Evolutionary conservation across 30 jellyfish, hydroid and myxozoan species (phyloP).

Genomic region (Hydra vulgaris): DNA sequence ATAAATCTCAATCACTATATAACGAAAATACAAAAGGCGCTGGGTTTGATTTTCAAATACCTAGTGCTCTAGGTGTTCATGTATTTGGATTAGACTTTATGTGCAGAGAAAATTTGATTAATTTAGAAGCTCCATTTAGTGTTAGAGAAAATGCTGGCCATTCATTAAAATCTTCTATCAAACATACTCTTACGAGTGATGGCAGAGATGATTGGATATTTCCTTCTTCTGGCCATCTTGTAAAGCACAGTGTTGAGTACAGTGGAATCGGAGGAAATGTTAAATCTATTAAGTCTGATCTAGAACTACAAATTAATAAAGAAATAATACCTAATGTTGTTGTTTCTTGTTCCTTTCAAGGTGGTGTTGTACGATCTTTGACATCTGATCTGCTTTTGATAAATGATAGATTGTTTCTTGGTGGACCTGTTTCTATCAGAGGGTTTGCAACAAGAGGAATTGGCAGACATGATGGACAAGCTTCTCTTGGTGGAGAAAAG

Average conservation of each 20-base stretch:
- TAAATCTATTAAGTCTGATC: constrained; percentile 49
- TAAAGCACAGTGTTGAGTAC: constrained; percentile 70
- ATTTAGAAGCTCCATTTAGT: constrained; percentile 59
- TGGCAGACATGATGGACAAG: constrained; percentile 41
- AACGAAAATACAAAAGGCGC: constrained; percentile 59
- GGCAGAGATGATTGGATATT: constrained; percentile 76
- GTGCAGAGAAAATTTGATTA: constrained; percentile 66
- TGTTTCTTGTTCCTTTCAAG: constrained; percentile 48
- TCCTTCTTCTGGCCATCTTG: constrained; percentile 71
- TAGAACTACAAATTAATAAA: constrained; percentile 76
- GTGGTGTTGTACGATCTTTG: constrained; percentile 61
- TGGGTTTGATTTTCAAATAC: constrained; percentile 43
- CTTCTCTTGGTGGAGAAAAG: constrained; percentile 86
- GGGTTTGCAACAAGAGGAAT: constrained; percentile 76
- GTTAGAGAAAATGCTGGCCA: constrained; percentile 86
- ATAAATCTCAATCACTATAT: constrained; percentile 41
- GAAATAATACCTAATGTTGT: constrained; percentile 43
- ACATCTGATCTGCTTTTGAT: constrained; percentile 41
- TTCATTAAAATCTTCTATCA: constrained; percentile 59
- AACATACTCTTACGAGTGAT: constrained; percentile 61
- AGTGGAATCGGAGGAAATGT: constrained; percentile 80
- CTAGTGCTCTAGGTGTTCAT: constrained; percentile 79
- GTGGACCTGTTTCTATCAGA: constrained; percentile 94
- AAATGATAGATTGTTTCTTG: constrained; percentile 81
- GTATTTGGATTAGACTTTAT: constrained; percentile 52